A percentile compares a stretch with the other conserved stretches of the same genome.
These are phyloP conservation scores for Jacana jacana DNA, from an alignment of 2,113 vertebrate species.

Conservation along the genomic window DNA sequence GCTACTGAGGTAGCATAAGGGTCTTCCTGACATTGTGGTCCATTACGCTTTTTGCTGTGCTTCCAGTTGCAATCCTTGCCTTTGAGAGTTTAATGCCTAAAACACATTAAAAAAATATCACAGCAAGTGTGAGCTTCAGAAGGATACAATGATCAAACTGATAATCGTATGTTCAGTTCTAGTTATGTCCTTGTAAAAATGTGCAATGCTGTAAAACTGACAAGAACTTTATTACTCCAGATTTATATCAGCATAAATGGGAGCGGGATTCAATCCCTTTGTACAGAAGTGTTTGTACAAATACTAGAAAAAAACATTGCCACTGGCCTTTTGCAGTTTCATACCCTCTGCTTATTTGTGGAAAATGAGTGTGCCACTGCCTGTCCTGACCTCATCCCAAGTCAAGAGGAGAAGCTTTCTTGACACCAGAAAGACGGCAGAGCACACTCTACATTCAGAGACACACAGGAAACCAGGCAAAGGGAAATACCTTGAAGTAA, in stretches of 20 bases:
- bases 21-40: not conserved
- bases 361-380: not conserved
- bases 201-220: not conserved
- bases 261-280: not conserved
- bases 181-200: not conserved
- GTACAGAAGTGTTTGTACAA: not conserved
- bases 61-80: not conserved
- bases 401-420: not conserved
- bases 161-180: not conserved
- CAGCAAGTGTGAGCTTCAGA: not conserved
- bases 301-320: rapidly evolving
- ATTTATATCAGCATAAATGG: not conserved
- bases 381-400: not conserved
- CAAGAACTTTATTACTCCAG: not conserved
- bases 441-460: not conserved
- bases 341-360: not conserved
- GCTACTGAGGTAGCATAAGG: not conserved
- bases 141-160: not conserved
- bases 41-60: not conserved
- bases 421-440: not conserved
- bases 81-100: not conserved
- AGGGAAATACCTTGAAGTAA: not conserved
- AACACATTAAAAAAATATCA: not conserved
- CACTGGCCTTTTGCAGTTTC: not conserved
- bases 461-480: not conserved